These are phyloP conservation scores for Drosophila nasuta DNA, from an alignment of 1,140 invertebrate species.

Conservation along the genomic window DNA sequence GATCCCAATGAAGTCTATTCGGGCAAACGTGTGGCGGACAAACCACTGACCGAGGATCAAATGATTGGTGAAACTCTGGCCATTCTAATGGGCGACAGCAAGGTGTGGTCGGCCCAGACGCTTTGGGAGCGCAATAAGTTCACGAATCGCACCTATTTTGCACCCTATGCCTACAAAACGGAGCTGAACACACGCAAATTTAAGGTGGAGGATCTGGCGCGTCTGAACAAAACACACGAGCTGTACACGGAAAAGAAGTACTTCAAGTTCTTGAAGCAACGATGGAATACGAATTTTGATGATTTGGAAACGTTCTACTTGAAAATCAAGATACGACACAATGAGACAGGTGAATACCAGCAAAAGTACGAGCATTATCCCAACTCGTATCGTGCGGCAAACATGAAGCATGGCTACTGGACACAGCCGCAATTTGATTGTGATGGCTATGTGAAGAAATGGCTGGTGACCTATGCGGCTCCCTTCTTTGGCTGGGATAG, in stretches of 20 bases:
- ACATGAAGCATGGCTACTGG: constrained; percentile 96
- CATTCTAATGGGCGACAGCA: constrained; percentile 95
- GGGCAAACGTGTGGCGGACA: constrained; percentile 94
- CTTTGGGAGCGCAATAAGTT: constrained; percentile 99
- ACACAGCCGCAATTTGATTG: constrained; percentile 97
- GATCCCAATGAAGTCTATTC: constrained; percentile 97
- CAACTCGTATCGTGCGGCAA: constrained; percentile 94
- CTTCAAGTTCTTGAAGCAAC: constrained; percentile 94
- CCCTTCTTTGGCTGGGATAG: constrained; percentile 99
- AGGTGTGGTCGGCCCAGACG: constrained; percentile 95
- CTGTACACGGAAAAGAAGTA: constrained; percentile 93
- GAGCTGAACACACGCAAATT: constrained; percentile 93
- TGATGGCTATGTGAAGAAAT: constrained; percentile 95
- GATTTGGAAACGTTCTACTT: constrained; percentile 95
- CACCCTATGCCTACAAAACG: constrained; percentile 97
- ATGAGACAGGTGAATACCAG: constrained; percentile 92
- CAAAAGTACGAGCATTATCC: constrained; percentile 96
- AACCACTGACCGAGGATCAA: constrained; percentile 95
- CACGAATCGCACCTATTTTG: constrained; percentile 95
- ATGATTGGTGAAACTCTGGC: constrained; percentile 97
- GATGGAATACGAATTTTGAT: constrained; percentile 97
- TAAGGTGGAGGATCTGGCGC: constrained; percentile 94
- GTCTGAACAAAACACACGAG: constrained; percentile 92
- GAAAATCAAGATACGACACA: constrained; percentile 96
- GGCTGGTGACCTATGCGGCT: constrained; percentile 97